Percentiles rank a stretch among this genome's conserved stretches.
These are phyloP conservation scores for Xenopus laevis DNA, from an alignment of 2,113 vertebrate species.

Conservation along the genomic window DNA sequence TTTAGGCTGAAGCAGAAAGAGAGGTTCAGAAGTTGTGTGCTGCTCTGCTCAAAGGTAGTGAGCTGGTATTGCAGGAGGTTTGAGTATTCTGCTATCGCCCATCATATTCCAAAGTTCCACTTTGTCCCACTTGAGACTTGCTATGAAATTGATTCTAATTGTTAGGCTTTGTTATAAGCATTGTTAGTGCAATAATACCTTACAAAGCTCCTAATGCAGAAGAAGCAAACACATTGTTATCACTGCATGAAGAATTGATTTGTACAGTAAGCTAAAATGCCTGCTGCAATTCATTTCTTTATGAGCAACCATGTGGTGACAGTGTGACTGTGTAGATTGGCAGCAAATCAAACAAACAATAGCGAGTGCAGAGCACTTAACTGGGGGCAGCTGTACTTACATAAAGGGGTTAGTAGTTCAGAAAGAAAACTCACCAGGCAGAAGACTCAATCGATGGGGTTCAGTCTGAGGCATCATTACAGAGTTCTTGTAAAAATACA, in stretches of 20 bases:
- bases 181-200: neutral
- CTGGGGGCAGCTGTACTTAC: neutral
- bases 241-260: constrained; percentile 1
- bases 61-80: no score
- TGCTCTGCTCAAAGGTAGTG: no score
- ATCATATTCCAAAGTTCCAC: no score
- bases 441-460: constrained; percentile 4
- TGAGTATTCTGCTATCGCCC: no score
- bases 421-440: constrained; percentile 3
- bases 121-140: no score
- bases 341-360: constrained; percentile 6
- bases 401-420: constrained; percentile 6
- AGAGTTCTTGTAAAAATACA: neutral
- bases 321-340: neutral
- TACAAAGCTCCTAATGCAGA: no score
- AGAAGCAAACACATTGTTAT: no score
- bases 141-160: no score
- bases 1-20: no score
- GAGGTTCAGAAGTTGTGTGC: no score
- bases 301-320: neutral
- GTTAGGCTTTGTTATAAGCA: no score
- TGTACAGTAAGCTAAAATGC: neutral
- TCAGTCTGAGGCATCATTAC: neutral
- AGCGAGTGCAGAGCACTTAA: neutral
- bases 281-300: neutral